phyloP scores from a whole-genome alignment of 2,888 invertebrate species.

The Epinotia nisella region DNA sequence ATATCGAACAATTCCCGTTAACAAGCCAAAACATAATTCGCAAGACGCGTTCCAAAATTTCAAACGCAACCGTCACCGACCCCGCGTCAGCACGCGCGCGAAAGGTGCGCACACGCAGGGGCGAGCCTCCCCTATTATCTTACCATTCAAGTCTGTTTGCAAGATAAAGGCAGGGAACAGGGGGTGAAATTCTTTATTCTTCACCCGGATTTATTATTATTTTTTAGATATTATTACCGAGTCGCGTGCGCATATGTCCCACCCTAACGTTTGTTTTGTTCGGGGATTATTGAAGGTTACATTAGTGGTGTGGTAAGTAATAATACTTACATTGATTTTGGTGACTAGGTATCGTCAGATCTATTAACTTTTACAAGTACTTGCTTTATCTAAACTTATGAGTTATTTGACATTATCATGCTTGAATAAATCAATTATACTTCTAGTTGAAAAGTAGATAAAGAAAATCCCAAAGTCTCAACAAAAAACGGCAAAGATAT shows the following conservation, averaged over 20 bases:
- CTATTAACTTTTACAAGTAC: neutral
- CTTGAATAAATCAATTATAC: too few relatives aligned
- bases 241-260: slow-evolving; percentile 83
- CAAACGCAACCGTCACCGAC: slow-evolving; percentile 76
- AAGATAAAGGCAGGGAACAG: slow-evolving; percentile 83
- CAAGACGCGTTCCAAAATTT: slow-evolving; percentile 65
- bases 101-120: slow-evolving; percentile 78
- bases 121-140: slow-evolving; percentile 82
- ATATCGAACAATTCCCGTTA: neutral
- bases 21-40: slow-evolving; percentile 44
- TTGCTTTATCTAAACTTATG: neutral
- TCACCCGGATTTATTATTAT: slow-evolving; percentile 85
- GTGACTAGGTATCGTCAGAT: slow-evolving; percentile 3
- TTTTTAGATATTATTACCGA: slow-evolving; percentile 85
- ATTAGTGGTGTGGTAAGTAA: slow-evolving; percentile 64
- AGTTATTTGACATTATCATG: neutral
- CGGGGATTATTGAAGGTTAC: slow-evolving; percentile 76
- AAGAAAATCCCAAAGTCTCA: neutral
- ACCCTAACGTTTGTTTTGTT: slow-evolving; percentile 73
- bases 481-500: neutral
- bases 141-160: slow-evolving; percentile 84
- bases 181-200: slow-evolving; percentile 85
- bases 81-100: slow-evolving; percentile 63
- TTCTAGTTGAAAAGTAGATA: too few relatives aligned
- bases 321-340: slow-evolving; percentile 57